Evolutionary conservation across 2,113 vertebrate species (phyloP).

Genomic region (Corvus hawaiiensis): DNA sequence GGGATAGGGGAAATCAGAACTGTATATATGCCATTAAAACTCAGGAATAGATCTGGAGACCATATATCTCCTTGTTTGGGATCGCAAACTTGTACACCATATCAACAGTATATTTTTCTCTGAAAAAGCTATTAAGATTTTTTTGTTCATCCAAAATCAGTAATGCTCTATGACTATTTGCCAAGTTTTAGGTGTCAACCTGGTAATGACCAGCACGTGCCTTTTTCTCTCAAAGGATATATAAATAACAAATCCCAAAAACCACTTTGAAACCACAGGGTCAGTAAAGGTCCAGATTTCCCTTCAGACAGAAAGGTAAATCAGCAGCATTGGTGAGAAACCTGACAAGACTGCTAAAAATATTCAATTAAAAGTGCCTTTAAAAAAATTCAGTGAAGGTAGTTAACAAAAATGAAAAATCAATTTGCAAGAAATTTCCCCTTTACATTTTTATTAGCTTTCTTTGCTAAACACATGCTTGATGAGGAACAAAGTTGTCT

Average conservation of each 20-base stretch:
- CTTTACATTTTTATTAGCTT: conserved; percentile 13
- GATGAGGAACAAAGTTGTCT: not conserved
- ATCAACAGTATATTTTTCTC: not conserved
- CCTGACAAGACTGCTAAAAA: not conserved
- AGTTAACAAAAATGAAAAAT: not conserved
- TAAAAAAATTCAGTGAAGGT: not conserved
- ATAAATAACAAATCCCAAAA: not conserved
- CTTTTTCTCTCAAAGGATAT: conserved; percentile 8
- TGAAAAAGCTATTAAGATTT: not conserved
- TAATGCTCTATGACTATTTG: not conserved
- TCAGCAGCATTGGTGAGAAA: conserved; percentile 20
- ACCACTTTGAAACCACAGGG: not conserved
- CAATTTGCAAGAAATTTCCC: not conserved
- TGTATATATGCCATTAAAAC: not conserved
- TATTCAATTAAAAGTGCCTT: not conserved
- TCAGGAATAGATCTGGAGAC: not conserved
- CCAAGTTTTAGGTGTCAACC: conserved; percentile 2
- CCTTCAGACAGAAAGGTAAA: not conserved
- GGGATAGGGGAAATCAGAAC: not conserved
- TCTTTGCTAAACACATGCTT: not conserved
- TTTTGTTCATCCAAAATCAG: not conserved
- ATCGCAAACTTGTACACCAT: not conserved
- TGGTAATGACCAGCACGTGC: not conserved
- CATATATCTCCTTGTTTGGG: not conserved
- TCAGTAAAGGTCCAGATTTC: not conserved